Percentiles rank a stretch among this genome's conserved stretches.
Evolutionary conservation across 2,888 invertebrate genomes (phyloP).

Genomic region (Ectobius pallidus): DNA sequence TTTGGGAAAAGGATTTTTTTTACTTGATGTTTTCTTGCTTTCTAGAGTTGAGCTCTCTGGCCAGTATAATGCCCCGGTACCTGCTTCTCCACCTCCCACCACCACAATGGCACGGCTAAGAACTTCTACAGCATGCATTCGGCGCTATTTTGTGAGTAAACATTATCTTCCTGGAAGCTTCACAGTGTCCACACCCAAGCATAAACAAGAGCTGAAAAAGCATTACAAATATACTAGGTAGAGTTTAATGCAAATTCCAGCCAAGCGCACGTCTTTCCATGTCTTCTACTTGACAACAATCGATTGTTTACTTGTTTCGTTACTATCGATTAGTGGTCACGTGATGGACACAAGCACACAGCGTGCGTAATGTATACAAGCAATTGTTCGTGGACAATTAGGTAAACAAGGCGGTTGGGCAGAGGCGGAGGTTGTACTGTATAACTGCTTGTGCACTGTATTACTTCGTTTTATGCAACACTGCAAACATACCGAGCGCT

Average conservation of each 20-base stretch:
- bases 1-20: conserved; percentile 11
- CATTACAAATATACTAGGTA: conserved; percentile 45
- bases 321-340: too few species aligned
- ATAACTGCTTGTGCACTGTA: too few species aligned
- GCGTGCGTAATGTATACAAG: too few species aligned
- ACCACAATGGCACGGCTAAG: conserved; percentile 25
- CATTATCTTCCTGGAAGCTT: conserved; percentile 43
- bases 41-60: neutral
- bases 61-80: conserved; percentile 11
- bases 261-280: conserved; percentile 36
- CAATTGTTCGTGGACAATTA: too few species aligned
- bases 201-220: conserved; percentile 44
- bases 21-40: conserved; percentile 31
- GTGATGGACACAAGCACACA: too few species aligned
- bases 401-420: too few species aligned
- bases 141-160: conserved; percentile 45
- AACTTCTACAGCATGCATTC: conserved; percentile 30
- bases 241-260: conserved; percentile 45
- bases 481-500: too few species aligned
- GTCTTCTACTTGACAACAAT: too few species aligned
- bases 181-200: conserved; percentile 43
- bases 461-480: too few species aligned
- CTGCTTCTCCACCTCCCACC: conserved; percentile 7
- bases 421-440: too few species aligned
- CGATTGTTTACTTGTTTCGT: too few species aligned